Base-by-base conservation (phyloP, 2,888 invertebrate genomes). In the Ischnus inquisitorius region DNA sequence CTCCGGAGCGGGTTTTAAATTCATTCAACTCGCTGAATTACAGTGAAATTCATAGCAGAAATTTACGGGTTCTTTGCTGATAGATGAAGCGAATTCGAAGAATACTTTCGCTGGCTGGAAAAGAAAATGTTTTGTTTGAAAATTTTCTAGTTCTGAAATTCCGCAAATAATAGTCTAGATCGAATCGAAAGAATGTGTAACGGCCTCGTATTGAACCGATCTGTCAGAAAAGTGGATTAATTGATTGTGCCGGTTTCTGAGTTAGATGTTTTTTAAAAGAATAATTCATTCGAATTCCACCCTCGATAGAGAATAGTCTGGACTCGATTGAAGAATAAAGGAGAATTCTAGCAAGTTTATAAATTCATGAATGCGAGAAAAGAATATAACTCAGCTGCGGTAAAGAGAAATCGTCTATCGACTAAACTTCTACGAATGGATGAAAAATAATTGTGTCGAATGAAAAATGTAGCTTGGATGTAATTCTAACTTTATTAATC, bases 1-100 rank as follows among this genome's bases (percentile, higher is more conserved):
- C 19, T 28, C 65, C 71, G 48, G 64, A 46, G 46, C 60, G 19
- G 19, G n/a, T 68, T 82, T 60, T 48, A 79, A 74, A 74, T 82
- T 78, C 74, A 74, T 74, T 78, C 43, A 54, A 74, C 60, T 78
- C 48, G 46, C 46, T 16, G 12, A 5, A 76, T 46, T 75, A 22
- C 25, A 14, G 14, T 12, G 12, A 22, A 39, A 48, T 43, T 34
- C 34, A 19, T 16, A 5, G 14, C n/a, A 14, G 16, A 12, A 5
- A 41, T 12, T 19, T 41, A 22, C 22, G 8, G 41, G 51, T 14
- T 12, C 51, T 14, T 1, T 25, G n/a, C 3, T 57, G 14, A 57
- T 43, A 22, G 25, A 57, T 1, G 1, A 68, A 25, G 22, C 19
- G 2, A 57, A 5, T 72, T 65, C 8, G 0, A 57, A 65, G 19